Base-by-base conservation (phyloP, 2,888 invertebrate genomes). In the Heliconius hortense region DNA sequence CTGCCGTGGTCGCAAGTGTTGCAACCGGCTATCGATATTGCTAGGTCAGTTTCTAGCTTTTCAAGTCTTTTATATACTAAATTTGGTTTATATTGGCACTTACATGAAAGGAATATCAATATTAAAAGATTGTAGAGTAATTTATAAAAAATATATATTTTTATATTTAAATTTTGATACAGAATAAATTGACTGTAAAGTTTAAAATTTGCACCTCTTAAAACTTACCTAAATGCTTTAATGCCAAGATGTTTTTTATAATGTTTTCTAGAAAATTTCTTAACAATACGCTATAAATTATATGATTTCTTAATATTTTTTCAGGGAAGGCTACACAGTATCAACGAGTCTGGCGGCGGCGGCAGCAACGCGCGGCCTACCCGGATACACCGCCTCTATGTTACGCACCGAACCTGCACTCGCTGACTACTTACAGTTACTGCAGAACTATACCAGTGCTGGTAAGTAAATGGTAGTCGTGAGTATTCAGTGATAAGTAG, bases 381-480 rank as follows among this genome's bases (percentile, higher is more conserved):
- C 73, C 64, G 80, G 79, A 15, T 85, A 88, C 79, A 80, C 93
- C 53, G 89, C 93, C 11, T 95, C 94, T 28, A 87, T 93, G 77
- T 86, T 85, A 74, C 83, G 94, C 66, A 86, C 86, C 35, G 89
- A 95, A 74, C 91, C 94, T 11, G 82, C 82, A 28, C 90, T 96
- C 66, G 95, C 95, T 15, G 86, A 87, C 60, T 95, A 95, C 80
- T 90, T 96, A 39, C 85, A 94, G 77, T 83, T 87, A 13, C 88
- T 96, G 77, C 95, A 94, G 74, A 85, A 85, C 71, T 92, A 94
- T 81, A 88, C 87, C 43, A 92, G 91, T 79, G 80, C 85, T 7
- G 90, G 93, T 92, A 77, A 75, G 70, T 72, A 35, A 39, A 35
- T n/a, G 18, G 21, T 31, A 60, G 26, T 13, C 18, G 48, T 56